Evolutionary conservation across 30 jellyfish, hydroid and myxozoan genomes (phyloP), one percentile per base, ranked within the genome.

Genomic region (Aurelia aurita): DNA sequence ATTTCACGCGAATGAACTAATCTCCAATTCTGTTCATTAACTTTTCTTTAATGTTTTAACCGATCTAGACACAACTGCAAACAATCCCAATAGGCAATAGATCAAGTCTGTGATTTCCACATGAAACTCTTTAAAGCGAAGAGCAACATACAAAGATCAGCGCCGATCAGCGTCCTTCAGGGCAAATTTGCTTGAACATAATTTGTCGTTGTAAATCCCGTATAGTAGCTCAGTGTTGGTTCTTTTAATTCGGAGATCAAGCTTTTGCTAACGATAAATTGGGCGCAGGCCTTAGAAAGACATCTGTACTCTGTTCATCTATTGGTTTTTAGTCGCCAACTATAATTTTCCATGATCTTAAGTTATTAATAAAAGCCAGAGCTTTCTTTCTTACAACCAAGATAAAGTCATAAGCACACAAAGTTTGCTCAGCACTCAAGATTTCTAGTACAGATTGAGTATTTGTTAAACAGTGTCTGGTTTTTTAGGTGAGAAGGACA

Each of bases 161-260:
- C 35, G 35, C 21, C 73, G 21, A 61, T 46, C 20, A 22, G 46
- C 35, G 35, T 61, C 73, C 73, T 61, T 19, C 29, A 61, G 73
- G 73, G 46, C 29, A 22, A 29, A 13, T 49, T 68, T 26, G 21
- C 80, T 16, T n/a, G 64, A 39, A 39, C 45, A 26, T 43, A 57
- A 20, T 44, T 19, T 45, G 34, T 72, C 85, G 47, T 31, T 10
- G 32, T n/a, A 74, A 74, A 74, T 47, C 86, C 86, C 44, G 13
- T n/a, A 22, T 23, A 74, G 63, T 53, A 27, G 86, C 86, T 57
- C 45, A 23, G 35, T 74, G 86, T 74, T 74, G 34, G 73, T 51
- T 25, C 74, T 49, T 49, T 58, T 74, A 74, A 74, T 74, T 74
- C 86, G 58, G 74, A 57, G 86, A 74, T 74, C 74, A 74, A 45